These are phyloP conservation scores for Betta splendens DNA, from an alignment of 2,797 vertebrate genomes.

Conservation along the genomic window DNA sequence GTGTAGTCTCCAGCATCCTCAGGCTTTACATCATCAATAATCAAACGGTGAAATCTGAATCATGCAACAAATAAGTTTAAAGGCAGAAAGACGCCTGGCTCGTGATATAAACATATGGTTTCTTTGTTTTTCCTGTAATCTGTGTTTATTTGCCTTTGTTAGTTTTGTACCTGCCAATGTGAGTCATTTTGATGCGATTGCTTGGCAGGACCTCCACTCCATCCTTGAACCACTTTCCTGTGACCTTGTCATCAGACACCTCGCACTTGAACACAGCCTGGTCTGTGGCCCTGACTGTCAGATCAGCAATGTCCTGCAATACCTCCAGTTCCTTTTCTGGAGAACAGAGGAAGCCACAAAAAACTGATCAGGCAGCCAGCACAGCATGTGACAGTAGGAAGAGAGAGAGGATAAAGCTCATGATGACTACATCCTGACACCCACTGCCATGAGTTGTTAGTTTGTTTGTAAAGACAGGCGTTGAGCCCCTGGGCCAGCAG, in stretches of 20 bases:
- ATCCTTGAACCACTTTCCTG: slow-evolving; percentile 92
- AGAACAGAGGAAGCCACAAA: slow-evolving; percentile 23
- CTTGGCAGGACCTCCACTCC: slow-evolving; percentile 87
- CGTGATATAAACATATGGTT: background rate
- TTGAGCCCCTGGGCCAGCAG: slow-evolving; percentile 22
- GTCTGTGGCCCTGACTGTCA: slow-evolving; percentile 88
- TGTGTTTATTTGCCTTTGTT: background rate
- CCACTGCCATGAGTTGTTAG: slow-evolving; percentile 33
- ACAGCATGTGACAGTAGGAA: background rate
- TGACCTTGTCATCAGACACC: slow-evolving; percentile 93
- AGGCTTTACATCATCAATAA: slow-evolving; percentile 85
- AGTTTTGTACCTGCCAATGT: slow-evolving; percentile 85
- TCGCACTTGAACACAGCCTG: slow-evolving; percentile 94
- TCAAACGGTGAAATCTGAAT: slow-evolving; percentile 85
- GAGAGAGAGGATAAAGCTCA: slow-evolving; percentile 12
- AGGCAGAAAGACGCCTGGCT: background rate
- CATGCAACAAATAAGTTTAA: slow-evolving; percentile 2
- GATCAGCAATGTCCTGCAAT: slow-evolving; percentile 90
- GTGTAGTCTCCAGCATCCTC: slow-evolving; percentile 92
- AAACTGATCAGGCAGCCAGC: slow-evolving; percentile 25
- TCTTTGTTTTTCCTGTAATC: background rate
- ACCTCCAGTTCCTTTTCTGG: slow-evolving; percentile 91
- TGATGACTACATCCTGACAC: slow-evolving; percentile 40
- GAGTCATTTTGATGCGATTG: slow-evolving; percentile 86
- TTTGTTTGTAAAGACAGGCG: slow-evolving; percentile 34